A percentile compares a stretch with the other conserved stretches of the same genome.
phyloP scores from a whole-genome alignment of 2,888 invertebrate species.

The Scaptomyza reducta region DNA sequence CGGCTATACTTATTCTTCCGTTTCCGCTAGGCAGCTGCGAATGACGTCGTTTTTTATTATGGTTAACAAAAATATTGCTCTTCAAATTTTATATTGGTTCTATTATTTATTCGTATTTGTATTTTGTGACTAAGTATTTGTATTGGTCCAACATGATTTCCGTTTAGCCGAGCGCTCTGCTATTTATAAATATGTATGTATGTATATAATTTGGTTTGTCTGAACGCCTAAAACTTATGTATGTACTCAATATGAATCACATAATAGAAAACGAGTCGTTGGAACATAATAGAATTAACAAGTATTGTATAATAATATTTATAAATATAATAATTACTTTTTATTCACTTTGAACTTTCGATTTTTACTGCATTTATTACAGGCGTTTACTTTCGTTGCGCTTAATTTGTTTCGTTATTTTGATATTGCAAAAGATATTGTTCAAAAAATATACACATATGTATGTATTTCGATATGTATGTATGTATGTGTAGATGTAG shows the following conservation, averaged over 20 bases:
- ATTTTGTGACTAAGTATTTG: slow-evolving; percentile 37
- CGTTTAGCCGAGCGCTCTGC: slow-evolving; percentile 57
- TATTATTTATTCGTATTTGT: slow-evolving; percentile 43
- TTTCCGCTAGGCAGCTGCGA: slow-evolving; percentile 50
- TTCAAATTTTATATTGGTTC: slow-evolving; percentile 27
- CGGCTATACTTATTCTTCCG: slow-evolving; percentile 52
- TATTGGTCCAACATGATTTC: slow-evolving; percentile 70
- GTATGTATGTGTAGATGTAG: slow-evolving; percentile 38
- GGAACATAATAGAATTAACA: slow-evolving; percentile 46
- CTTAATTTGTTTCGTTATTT: slow-evolving; percentile 37
- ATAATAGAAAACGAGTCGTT: slow-evolving; percentile 64
- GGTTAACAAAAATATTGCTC: slow-evolving; percentile 14
- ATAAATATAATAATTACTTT: slow-evolving; percentile 16
- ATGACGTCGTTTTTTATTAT: slow-evolving; percentile 54
- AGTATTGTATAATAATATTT: slow-evolving; percentile 3
- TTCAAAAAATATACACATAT: slow-evolving; percentile 26
- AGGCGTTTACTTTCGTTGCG: slow-evolving; percentile 36
- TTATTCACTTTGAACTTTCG: slow-evolving; percentile 46
- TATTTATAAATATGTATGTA: slow-evolving; percentile 67
- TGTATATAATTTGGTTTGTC: slow-evolving; percentile 61
- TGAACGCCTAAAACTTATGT: slow-evolving; percentile 44
- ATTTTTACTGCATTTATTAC: slow-evolving; percentile 32
- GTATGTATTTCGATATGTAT: slow-evolving; percentile 13
- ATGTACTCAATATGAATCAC: slow-evolving; percentile 72
- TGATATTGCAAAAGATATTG: slow-evolving; percentile 45